These are phyloP conservation scores for Sebastes umbrosus DNA, from an alignment of 2,797 vertebrate genomes.

Conservation along the genomic window DNA sequence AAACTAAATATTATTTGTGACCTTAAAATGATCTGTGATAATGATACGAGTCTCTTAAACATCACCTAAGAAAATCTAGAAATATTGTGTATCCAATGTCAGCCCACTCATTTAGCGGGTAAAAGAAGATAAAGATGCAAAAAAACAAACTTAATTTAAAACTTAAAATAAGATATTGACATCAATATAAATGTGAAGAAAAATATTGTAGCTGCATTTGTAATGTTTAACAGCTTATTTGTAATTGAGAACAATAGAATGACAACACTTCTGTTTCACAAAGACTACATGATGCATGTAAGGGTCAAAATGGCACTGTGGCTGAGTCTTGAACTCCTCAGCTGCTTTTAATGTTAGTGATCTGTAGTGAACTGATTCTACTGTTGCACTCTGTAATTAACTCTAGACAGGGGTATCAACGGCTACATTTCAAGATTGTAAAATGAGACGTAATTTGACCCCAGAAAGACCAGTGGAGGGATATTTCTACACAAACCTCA, in stretches of 20 bases:
- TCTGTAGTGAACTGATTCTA: background rate
- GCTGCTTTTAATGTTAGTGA: background rate
- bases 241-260: background rate
- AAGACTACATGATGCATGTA: background rate
- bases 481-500: background rate
- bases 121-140: rapidly evolving
- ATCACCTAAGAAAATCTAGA: too few species aligned
- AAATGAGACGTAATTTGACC: background rate
- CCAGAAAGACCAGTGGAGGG: background rate
- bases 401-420: background rate
- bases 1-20: background rate
- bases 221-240: background rate
- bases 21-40: background rate
- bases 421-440: background rate
- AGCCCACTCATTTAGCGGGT: too few species aligned
- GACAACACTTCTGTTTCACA: background rate
- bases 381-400: background rate
- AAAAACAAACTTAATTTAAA: too few species aligned
- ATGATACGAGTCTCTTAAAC: too few species aligned
- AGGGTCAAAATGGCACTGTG: too few species aligned
- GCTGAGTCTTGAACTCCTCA: background rate
- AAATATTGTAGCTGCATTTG: background rate
- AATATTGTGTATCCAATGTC: background rate
- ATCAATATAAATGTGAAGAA: too few species aligned
- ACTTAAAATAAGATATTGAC: too few species aligned